phyloP scores from a whole-genome alignment of 64 coral and sea anemone genomes.

The Acropora tenuis region DNA sequence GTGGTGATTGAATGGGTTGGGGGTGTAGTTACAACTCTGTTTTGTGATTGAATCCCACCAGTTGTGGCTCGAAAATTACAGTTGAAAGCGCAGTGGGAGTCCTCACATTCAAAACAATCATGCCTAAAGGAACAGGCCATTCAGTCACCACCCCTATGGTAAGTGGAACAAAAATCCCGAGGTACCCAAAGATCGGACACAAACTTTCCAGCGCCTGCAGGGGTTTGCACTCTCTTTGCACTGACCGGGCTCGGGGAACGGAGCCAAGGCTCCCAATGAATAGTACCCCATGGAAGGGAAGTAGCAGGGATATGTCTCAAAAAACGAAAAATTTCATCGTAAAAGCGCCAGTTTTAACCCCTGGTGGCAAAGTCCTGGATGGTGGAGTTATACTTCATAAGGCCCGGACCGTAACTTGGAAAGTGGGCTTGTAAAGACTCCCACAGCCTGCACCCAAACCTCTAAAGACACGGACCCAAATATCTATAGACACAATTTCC shows the following conservation, averaged over 20 bases:
- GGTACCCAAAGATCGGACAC: not conserved
- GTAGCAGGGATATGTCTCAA: too few species aligned
- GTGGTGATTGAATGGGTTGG: not conserved
- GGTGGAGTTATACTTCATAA: too few species aligned
- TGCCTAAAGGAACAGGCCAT: constrained; percentile 47
- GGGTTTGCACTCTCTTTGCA: not conserved
- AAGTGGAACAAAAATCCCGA: constrained; percentile 45
- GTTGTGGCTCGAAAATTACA: constrained; percentile 53
- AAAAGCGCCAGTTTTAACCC: too few species aligned
- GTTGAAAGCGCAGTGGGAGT: not conserved
- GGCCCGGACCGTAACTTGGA: too few species aligned
- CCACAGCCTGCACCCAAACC: too few species aligned
- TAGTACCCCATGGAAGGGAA: too few species aligned
- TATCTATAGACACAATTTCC: too few species aligned
- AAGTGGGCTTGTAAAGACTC: too few species aligned
- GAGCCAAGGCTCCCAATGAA: constrained; percentile 1
- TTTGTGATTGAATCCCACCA: not conserved
- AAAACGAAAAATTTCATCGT: too few species aligned
- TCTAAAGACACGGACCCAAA: too few species aligned
- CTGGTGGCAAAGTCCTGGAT: too few species aligned
- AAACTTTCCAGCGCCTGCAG: not conserved
- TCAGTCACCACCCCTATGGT: constrained; percentile 54
- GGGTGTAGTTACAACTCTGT: not conserved
- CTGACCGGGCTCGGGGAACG: too few species aligned
- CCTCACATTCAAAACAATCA: constrained; percentile 46